phyloP scores from a whole-genome alignment of 53 echinoderm and acorn worm genomes.

The Stichopus horrens region DNA sequence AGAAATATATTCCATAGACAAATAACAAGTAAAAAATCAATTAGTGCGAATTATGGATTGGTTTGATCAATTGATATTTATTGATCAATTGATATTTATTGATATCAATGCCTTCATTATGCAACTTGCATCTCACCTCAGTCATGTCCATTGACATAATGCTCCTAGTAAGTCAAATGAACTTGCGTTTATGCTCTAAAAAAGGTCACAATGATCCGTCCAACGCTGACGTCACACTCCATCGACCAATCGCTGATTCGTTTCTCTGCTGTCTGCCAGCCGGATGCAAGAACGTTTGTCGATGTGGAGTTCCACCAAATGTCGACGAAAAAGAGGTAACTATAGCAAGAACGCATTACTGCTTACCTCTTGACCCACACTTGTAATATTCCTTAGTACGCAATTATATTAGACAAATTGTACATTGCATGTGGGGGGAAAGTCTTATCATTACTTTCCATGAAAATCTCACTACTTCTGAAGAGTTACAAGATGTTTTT shows the following conservation, averaged over 20 bases:
- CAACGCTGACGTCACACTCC: slow-evolving; percentile 28
- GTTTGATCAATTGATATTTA: too few relatives aligned
- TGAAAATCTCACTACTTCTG: background rate
- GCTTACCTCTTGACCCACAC: too few relatives aligned
- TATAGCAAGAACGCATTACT: background rate
- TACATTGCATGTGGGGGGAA: background rate
- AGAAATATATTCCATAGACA: too few relatives aligned
- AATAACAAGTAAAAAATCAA: too few relatives aligned
- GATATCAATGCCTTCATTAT: too few relatives aligned
- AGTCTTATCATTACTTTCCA: background rate
- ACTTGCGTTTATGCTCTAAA: too few relatives aligned
- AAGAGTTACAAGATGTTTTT: background rate
- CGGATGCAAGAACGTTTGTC: slow-evolving; percentile 15
- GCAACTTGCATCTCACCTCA: too few relatives aligned
- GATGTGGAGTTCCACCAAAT: slow-evolving; percentile 10
- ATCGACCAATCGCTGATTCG: slow-evolving; percentile 42
- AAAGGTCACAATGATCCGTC: slow-evolving; percentile 22
- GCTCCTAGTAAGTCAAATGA: too few relatives aligned
- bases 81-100: too few relatives aligned
- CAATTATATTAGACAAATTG: background rate
- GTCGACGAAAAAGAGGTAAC: background rate
- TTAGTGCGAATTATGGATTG: too few relatives aligned
- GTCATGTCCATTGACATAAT: too few relatives aligned
- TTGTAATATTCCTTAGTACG: too few relatives aligned
- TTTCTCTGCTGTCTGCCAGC: slow-evolving; percentile 27